phyloP scores from a whole-genome alignment of 2,797 vertebrate species.

The Phoebastria nigripes region DNA sequence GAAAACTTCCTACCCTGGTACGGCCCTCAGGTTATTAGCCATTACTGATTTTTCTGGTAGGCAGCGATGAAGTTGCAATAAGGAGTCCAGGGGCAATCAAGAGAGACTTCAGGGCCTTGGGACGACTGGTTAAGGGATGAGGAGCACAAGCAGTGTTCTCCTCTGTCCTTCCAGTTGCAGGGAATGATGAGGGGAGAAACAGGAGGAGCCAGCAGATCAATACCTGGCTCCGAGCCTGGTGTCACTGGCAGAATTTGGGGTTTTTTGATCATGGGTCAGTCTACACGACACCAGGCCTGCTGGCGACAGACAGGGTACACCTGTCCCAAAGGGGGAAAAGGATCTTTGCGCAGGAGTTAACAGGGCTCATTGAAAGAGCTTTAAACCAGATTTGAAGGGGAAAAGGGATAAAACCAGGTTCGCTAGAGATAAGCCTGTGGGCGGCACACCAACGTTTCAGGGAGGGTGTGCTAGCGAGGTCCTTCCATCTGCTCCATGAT shows the following conservation, averaged over 20 bases:
- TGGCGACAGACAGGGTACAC: background rate
- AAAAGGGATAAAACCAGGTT: background rate
- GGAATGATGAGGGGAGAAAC: background rate
- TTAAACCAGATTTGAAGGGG: no score
- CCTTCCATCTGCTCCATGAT: background rate
- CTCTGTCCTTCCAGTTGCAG: fast-evolving
- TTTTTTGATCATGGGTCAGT: background rate
- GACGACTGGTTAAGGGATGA: background rate
- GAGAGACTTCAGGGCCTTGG: background rate
- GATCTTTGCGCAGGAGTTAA: background rate
- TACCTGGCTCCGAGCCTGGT: background rate
- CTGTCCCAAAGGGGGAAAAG: background rate
- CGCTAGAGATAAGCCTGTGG: no score
- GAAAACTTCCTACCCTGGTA: background rate
- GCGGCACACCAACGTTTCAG: background rate
- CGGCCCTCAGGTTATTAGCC: background rate
- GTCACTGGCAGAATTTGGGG: background rate
- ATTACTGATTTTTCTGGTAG: background rate
- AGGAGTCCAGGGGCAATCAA: background rate
- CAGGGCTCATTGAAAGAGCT: background rate
- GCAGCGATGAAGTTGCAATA: background rate
- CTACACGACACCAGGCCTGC: background rate
- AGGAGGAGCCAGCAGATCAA: background rate
- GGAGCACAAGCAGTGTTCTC: background rate
- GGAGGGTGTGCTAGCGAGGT: background rate